Base-by-base conservation (phyloP, 2,888 invertebrate species). In the Pandemis heparana region DNA sequence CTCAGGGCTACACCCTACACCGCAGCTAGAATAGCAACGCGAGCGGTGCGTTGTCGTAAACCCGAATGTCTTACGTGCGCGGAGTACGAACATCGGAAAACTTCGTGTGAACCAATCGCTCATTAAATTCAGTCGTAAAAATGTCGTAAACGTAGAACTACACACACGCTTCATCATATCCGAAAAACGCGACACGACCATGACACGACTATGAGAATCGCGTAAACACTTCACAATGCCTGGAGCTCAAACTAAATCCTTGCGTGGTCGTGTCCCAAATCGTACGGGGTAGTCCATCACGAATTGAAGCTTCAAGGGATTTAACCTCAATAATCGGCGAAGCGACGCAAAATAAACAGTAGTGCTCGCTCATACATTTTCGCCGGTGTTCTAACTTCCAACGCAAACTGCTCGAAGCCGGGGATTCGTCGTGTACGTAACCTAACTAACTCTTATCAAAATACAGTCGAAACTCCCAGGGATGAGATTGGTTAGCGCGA, bases 41-140 rank as follows among this genome's bases (percentile, higher is more conserved):
- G 16, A 51, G 65, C 41, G 41, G 32, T 23, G 48, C 32, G 39
- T 23, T 43, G 56, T 64, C 69, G 56, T 68, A 60, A 56, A 64
- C 48, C 70, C 43, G 64, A 60, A 60, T 61, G 48, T 56, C 41
- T 67, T 67, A 68, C 73, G 63, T 59, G 63, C 63, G 16, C 46
- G 18, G 63, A 56, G 18, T 68, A 66, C 68, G 39, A 56, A 72
- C 62, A 59, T 18, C 39, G 48, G 67, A 41, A 46, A 38, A 65
- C 65, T 38, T 0, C 46, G 56, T 59, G 67, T 67, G 73, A 68
- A 56, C 48, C 39, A 61, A 73, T 41, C 12, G 62, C 68, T 68
- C 68, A 59, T 68, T 63, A 63, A 73, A 59, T 38, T 59, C 46
- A 38, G 68, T 32, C 39, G 73, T 73, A 68, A 73, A 65, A 68